Evolutionary conservation across 2,888 invertebrate genomes (phyloP).

Genomic region (Tipula lateralis): DNA sequence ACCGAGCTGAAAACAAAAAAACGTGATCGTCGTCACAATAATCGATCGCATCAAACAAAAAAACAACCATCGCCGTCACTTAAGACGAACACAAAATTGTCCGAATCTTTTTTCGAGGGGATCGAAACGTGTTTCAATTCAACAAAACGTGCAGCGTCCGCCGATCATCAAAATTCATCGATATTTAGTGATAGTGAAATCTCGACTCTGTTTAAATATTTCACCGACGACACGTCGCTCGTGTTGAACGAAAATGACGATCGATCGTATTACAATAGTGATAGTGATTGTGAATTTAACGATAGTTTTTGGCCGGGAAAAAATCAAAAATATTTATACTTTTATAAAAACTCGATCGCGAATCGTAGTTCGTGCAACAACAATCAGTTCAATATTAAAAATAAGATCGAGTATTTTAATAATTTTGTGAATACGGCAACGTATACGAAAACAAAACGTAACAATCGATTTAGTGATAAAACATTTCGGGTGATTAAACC

Average conservation of each 20-base stretch:
- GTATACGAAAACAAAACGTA: background rate
- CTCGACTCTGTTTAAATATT: background rate
- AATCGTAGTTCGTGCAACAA: background rate
- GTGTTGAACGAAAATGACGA: background rate
- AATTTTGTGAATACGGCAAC: background rate
- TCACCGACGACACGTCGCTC: background rate
- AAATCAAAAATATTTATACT: background rate
- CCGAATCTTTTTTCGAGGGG: slow-evolving; percentile 19
- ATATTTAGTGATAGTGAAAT: slow-evolving; percentile 12
- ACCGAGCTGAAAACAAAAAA: too few relatives aligned
- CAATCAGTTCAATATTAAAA: background rate
- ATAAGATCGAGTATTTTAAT: slow-evolving; percentile 25
- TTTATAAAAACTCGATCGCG: background rate
- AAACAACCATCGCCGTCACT: too few relatives aligned
- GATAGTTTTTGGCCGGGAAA: background rate
- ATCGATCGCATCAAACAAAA: background rate
- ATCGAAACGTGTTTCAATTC: background rate
- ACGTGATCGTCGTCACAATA: background rate
- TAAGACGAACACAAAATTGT: slow-evolving; percentile 20
- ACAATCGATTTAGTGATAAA: background rate
- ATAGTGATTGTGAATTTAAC: background rate
- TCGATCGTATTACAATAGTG: background rate
- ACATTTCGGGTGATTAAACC: background rate
- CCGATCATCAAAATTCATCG: background rate
- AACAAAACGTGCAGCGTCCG: background rate